Base-by-base conservation (phyloP, 2,888 invertebrate genomes). In the Nesidiocoris tenuis region DNA sequence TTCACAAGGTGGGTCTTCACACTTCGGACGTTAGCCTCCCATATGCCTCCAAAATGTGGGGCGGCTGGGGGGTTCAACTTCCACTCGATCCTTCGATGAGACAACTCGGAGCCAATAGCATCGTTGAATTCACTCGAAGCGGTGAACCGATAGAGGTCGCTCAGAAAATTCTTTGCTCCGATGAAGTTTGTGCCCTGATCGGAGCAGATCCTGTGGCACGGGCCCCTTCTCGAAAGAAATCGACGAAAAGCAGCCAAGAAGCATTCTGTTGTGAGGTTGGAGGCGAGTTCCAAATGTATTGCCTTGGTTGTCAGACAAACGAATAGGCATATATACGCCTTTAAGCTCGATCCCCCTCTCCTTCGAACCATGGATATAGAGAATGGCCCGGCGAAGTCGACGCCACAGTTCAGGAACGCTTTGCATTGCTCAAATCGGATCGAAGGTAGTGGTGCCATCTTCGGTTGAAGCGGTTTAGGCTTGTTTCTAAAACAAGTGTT, bases 181-280 rank as follows among this genome's bases (percentile, higher is more conserved):
- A 61, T 61, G 21, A 61, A 61, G 19, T 61, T 61, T 3, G 63
- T 61, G 5, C 63, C 63, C 19, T 61, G 63, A 3, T 61, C 63
- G 2, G 63, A 61, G 22, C 22, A 12, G 3, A 61, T n/a, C 16
- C 18, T 16, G 3, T 18, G 22, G 22, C 63, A 54, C 16, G 63
- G 63, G 21, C 63, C 63, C 16, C 63, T 18, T 5, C 22, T 2
- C 2, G 19, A 61, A n/a, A 12, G 19, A 22, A 61, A 61, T 19
- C 63, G n/a, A 3, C 63, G 63, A 21, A 61, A 61, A 5, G 63
- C 54, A 54, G 54, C 54, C 54, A 54, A 54, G 54, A 54, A 54
- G 12, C 54, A 54, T 9, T 21, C 22, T 1, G 63, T 22, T 22
- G 23, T 23, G 1, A 63, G 63, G 22, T 1, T 63, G 2, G 63